These are phyloP conservation scores for Ginglymostoma cirratum DNA, from an alignment of 2,113 vertebrate species.

Conservation along the genomic window DNA sequence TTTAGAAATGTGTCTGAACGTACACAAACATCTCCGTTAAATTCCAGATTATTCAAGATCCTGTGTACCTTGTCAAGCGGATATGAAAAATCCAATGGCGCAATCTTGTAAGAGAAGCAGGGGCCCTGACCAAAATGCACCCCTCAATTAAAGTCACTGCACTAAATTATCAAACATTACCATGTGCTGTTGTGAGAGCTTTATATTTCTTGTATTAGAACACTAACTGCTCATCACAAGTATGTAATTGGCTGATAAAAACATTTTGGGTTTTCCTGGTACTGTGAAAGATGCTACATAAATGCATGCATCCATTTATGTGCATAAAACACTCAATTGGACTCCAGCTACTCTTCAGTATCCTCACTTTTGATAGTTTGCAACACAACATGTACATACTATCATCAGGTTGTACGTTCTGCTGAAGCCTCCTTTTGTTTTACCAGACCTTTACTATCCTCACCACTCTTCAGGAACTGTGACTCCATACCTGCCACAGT, in stretches of 20 bases:
- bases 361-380: background rate
- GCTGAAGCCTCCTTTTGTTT: slow-evolving; percentile 35
- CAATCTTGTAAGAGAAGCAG: background rate
- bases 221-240: background rate
- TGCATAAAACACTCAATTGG: background rate
- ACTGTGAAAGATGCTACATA: no score
- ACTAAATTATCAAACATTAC: background rate
- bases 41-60: background rate
- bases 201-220: no score
- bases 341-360: background rate
- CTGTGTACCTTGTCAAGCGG: background rate
- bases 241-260: background rate
- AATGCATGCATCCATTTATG: background rate
- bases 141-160: background rate
- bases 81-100: background rate
- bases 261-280: background rate
- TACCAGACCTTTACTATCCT: slow-evolving; percentile 76
- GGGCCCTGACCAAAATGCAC: background rate
- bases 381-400: background rate
- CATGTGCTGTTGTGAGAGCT: background rate
- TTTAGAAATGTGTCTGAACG: background rate
- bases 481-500: slow-evolving; percentile 56
- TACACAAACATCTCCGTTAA: background rate
- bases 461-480: slow-evolving; percentile 72
- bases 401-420: background rate